Evolutionary conservation across 2,113 vertebrate genomes (phyloP), one percentile per base, ranked within the genome.

Genomic region (Pogona vitticeps): DNA sequence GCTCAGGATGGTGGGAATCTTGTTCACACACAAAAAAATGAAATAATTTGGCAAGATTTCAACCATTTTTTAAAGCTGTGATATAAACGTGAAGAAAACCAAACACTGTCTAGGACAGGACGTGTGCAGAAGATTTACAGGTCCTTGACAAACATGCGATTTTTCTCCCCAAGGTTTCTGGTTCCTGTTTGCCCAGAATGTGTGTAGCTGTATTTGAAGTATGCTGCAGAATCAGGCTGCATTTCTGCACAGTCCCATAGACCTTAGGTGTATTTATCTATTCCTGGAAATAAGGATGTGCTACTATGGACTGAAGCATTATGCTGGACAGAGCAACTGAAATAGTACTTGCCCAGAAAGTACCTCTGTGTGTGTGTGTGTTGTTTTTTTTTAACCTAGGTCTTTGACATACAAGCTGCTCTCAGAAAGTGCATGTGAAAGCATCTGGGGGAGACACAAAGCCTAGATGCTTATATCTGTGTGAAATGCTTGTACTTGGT

Each of bases 51-150:
- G 42, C 0, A n/a, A 85, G 70, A 65, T 2, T 33, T 26, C 0
- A 1, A 21, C 26, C 9, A 14, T 61, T 80, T 73, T 26, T 80
- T 36, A 83, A 84, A 83, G 52, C 33, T 52, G 10, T 52, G 46
- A 52, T 52, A 52, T 52, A 52, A 52, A 52, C 46, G 61, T 36
- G 79, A 80, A 28, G 78, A 36, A 42, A 65, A 65, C 33, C 40
- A 46, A 92, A n/a, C 9, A 26, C 70, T 40, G 6, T n/a, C n/a
- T 80, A 46, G 40, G 80, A 88, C 85, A 46, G 40, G 80, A 88
- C 85, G 28, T 14, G 61, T 20, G 42, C 38, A 33, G 40, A 76
- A 46, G 28, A 76, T 40, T 42, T 68, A 86, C 28, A 58, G 36
- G 2, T 61, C 13, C 52, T 88, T 36, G 17, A 87, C 52, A 76